These are phyloP conservation scores for Stegodyphus mimosarum DNA, from an alignment of 1,140 invertebrate genomes.

Conservation along the genomic window DNA sequence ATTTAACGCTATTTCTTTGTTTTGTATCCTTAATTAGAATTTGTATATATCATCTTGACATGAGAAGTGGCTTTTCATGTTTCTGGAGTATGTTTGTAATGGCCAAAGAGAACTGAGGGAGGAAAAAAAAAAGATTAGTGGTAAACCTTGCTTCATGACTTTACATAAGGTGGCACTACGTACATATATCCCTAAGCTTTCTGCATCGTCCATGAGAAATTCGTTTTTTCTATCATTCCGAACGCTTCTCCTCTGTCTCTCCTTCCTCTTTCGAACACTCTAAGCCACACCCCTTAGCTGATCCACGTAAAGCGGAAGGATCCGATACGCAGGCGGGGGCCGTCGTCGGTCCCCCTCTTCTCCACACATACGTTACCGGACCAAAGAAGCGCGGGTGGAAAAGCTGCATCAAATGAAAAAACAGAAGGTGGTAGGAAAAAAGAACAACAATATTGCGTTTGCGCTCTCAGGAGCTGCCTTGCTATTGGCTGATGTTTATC, in stretches of 20 bases:
- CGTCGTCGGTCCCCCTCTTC: neutral
- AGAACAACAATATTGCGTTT: constrained; percentile 11
- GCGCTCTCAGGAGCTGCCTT: neutral
- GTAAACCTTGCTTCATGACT: no score
- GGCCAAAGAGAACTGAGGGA: no score
- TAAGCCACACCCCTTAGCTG: neutral
- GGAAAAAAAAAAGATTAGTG: no score
- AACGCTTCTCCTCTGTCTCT: neutral
- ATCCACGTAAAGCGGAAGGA: neutral
- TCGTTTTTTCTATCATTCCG: no score
- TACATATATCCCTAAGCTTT: no score
- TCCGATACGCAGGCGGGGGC: neutral
- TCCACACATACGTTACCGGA: neutral
- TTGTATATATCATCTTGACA: no score
- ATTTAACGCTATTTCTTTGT: no score
- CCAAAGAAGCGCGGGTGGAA: neutral
- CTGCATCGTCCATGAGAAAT: no score
- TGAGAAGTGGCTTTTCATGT: no score
- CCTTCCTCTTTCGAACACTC: neutral
- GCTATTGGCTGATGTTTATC: neutral
- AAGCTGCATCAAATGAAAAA: neutral
- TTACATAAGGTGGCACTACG: no score
- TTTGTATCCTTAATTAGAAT: no score
- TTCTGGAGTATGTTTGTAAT: no score
- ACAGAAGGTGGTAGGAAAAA: neutral